Conservation (phyloP, 1,140 invertebrate species). For the Nymphalis io region DNA sequence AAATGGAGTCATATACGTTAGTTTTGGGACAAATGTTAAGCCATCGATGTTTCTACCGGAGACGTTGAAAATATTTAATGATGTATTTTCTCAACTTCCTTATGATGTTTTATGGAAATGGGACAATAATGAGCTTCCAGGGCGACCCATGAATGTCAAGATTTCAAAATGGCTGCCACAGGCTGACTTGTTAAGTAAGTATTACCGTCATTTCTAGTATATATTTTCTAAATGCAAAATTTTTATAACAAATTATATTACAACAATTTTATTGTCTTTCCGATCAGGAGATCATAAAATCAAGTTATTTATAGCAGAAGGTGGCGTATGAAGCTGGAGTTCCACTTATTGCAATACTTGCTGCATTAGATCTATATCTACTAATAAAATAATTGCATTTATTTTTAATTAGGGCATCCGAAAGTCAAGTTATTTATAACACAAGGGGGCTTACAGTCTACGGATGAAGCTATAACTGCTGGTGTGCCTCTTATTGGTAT, state of each 20-base stretch:
- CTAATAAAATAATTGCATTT: too few relatives aligned
- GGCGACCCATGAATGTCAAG: conserved; percentile 51
- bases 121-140: conserved; percentile 58
- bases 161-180: conserved; percentile 68
- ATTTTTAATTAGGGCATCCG: conserved; percentile 40
- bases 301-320: too few relatives aligned
- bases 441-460: conserved; percentile 32
- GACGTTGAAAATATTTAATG: conserved; percentile 63
- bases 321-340: too few relatives aligned
- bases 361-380: too few relatives aligned
- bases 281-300: too few relatives aligned
- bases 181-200: conserved; percentile 74
- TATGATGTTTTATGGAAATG: conserved; percentile 80
- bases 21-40: conserved; percentile 70
- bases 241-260: too few relatives aligned
- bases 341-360: too few relatives aligned
- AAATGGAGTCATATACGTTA: conserved; percentile 50
- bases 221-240: not conserved
- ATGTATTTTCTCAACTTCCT: conserved; percentile 75
- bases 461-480: conserved; percentile 41
- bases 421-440: conserved; percentile 53
- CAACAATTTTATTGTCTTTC: too few relatives aligned
- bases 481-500: conserved; percentile 50
- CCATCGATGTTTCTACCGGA: conserved; percentile 61
- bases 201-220: not conserved